Evolutionary conservation across 2,113 vertebrate species (phyloP), one percentile per base, ranked within the genome.

Genomic region (Corythaixoides concolor): DNA sequence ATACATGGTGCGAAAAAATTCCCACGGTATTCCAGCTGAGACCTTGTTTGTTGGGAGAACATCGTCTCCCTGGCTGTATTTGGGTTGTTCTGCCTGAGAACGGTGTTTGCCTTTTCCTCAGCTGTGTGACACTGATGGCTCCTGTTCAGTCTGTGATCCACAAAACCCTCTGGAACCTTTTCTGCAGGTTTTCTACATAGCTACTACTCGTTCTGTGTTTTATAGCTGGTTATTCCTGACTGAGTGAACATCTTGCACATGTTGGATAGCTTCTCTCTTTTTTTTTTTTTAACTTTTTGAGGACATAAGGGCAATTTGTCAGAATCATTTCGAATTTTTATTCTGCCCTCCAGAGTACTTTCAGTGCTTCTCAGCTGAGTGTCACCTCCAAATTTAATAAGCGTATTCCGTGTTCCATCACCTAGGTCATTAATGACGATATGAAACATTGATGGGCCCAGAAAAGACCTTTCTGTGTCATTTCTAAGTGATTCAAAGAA

Each of bases 351-450:
- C 68, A 35, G 64, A 88, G 69, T 45, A 50, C 39, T 92, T 68
- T 39, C 77, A 68, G 49, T 60, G 62, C 73, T 87, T 75, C 80
- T 92, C 60, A 91, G 28, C 73, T 95, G 81, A 49, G 39, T 87
- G 84, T 94, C 73, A 91, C 81, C 87, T 96, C 87, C 84, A 95
- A 68, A 91, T 53, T 53, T 85, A 91, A 94, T 82, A 89, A 87
- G n/a, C 1, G 8, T 68, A 79, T 90, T 85, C 84, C 16, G 0
- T 58, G 22, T 95, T 83, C 84, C 85, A 18, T 92, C 84, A 91
- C 30, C 35, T 79, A 60, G 49, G 77, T 91, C 91, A 76, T 87
- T 94, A 91, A 82, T 87, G 93, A 52, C 83, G 56, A 28, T 49
- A 58, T n/a, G 80, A 95, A 96, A 94, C 77, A 87, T 82, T 73